phyloP scores from a whole-genome alignment of 1,140 invertebrate species.

The Aphidius ervi region DNA sequence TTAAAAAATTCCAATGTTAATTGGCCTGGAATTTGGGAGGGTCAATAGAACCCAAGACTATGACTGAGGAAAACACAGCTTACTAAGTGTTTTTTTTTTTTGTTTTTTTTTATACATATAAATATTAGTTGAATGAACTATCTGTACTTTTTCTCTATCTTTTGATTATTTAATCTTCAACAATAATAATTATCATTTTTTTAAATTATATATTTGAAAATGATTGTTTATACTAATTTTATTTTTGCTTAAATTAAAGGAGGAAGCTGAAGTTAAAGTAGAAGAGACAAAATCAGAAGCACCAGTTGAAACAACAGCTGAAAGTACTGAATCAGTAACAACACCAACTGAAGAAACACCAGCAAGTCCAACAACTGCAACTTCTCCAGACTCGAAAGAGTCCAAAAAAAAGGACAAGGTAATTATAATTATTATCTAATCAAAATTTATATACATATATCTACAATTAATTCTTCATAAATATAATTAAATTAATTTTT shows the following conservation, averaged over 20 bases:
- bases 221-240: not conserved
- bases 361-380: slow-evolving; percentile 53
- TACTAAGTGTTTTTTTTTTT: not conserved
- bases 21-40: slow-evolving; percentile 9
- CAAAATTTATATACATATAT: not conserved
- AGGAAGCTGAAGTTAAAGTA: slow-evolving; percentile 45
- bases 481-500: slow-evolving; percentile 18
- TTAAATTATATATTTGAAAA: too few relatives aligned
- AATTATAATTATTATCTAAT: slow-evolving; percentile 9
- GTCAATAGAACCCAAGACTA: slow-evolving; percentile 7
- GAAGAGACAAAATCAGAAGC: slow-evolving; percentile 46
- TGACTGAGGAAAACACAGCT: not conserved
- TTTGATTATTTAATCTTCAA: too few relatives aligned
- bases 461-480: not conserved
- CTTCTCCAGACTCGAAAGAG: slow-evolving; percentile 67
- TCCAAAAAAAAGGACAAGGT: slow-evolving; percentile 75
- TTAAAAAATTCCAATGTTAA: not conserved
- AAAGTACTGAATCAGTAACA: slow-evolving; percentile 48
- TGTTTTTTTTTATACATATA: not conserved
- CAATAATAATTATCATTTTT: too few relatives aligned
- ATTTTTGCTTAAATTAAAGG: slow-evolving; percentile 18
- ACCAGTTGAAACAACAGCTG: slow-evolving; percentile 50
- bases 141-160: not conserved
- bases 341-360: slow-evolving; percentile 46
- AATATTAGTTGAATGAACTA: slow-evolving; percentile 6